A percentile compares a stretch with the other conserved stretches of the same genome.
These are phyloP conservation scores for Dasypolia templi DNA, from an alignment of 2,888 invertebrate genomes.

Conservation along the genomic window DNA sequence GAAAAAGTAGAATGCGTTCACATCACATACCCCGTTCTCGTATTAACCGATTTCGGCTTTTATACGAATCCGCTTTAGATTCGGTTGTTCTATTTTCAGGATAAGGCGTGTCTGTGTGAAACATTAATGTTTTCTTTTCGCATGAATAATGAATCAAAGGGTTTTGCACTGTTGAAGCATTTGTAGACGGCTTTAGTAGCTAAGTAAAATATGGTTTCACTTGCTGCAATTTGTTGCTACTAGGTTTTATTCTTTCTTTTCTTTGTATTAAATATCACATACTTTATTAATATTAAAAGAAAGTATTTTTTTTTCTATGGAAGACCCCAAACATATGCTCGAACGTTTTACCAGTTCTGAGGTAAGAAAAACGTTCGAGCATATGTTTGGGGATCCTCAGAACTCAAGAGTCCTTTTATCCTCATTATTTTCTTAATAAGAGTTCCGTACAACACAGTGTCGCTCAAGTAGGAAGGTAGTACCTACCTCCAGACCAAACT, in stretches of 20 bases:
- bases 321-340: not conserved
- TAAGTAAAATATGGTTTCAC: slow-evolving; percentile 2
- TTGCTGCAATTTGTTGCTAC: not conserved
- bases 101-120: slow-evolving; percentile 34
- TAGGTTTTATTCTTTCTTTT: not conserved
- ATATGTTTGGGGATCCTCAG: no score
- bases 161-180: slow-evolving; percentile 22
- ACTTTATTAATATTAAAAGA: not conserved
- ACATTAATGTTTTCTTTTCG: slow-evolving; percentile 32
- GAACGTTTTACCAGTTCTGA: no score
- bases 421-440: slow-evolving; percentile 28
- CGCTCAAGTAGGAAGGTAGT: no score
- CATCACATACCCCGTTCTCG: slow-evolving; percentile 28
- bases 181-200: slow-evolving; percentile 3
- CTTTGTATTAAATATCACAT: not conserved
- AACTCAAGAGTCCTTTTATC: not conserved
- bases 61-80: slow-evolving; percentile 47
- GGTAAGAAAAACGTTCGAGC: no score
- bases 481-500: slow-evolving; percentile 13
- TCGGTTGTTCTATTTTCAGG: slow-evolving; percentile 37
- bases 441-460: not conserved
- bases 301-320: not conserved
- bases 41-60: slow-evolving; percentile 46
- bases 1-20: slow-evolving; percentile 50
- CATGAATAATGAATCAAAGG: slow-evolving; percentile 55